A percentile compares a stretch with the other conserved stretches of the same genome.
These are phyloP conservation scores for Axea sp. DNA, from an alignment of 2,888 invertebrate species.

Conservation along the genomic window DNA sequence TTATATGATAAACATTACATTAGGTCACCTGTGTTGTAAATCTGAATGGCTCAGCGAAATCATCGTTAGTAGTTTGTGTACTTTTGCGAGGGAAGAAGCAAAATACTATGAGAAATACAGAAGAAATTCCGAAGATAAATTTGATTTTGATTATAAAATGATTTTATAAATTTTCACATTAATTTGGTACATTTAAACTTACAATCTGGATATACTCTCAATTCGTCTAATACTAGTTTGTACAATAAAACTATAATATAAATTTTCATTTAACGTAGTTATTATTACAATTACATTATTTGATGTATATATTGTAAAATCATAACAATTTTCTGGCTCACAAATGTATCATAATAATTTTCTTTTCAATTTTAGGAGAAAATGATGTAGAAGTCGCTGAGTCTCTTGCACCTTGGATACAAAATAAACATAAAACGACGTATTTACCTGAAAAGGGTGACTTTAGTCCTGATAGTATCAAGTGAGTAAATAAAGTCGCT, in stretches of 20 bases:
- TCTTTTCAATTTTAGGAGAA: conserved; percentile 79
- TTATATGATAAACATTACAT: conserved; percentile 20
- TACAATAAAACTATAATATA: conserved; percentile 2
- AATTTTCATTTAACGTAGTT: neutral
- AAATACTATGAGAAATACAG: neutral
- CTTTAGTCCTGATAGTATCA: conserved; percentile 65
- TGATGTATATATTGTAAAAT: neutral
- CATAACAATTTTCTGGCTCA: neutral
- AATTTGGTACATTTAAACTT: neutral
- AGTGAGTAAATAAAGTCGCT: conserved; percentile 63
- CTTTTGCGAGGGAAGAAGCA: conserved; percentile 1
- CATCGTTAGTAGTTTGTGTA: conserved; percentile 21
- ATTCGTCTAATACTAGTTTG: neutral
- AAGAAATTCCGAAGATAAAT: neutral
- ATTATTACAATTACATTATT: neutral
- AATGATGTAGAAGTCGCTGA: conserved; percentile 86
- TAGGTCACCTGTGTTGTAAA: conserved; percentile 35
- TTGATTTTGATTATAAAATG: conserved; percentile 19
- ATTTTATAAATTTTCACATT: conserved; percentile 1
- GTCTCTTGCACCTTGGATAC: conserved; percentile 76
- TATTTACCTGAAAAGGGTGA: conserved; percentile 66
- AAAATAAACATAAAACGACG: conserved; percentile 69
- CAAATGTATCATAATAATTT: neutral
- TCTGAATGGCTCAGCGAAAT: conserved; percentile 35
- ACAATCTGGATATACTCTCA: too few relatives aligned